Percentiles rank a stretch among this genome's conserved stretches.
phyloP scores from a whole-genome alignment of 2,797 vertebrate genomes.

The Gallirallus australis region DNA sequence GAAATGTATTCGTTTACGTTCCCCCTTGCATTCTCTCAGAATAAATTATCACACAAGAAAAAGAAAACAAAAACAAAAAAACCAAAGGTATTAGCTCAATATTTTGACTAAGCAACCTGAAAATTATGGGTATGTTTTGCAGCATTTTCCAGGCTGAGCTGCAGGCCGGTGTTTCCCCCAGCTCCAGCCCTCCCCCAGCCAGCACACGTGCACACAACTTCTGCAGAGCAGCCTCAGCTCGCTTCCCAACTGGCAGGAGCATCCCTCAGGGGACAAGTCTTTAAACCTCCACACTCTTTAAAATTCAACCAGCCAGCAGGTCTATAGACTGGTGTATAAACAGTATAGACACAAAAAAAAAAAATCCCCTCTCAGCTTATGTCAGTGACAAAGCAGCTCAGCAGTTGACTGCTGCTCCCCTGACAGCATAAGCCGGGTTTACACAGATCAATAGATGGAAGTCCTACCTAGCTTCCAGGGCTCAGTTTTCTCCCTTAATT shows the following conservation, averaged over 20 bases:
- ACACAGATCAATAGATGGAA: slow-evolving; percentile 86
- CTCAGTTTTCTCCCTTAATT: slow-evolving; percentile 84
- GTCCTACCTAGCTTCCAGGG: slow-evolving; percentile 79
- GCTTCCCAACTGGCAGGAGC: slow-evolving; percentile 90
- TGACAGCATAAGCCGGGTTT: slow-evolving; percentile 84
- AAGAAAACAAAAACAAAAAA: slow-evolving; percentile 31
- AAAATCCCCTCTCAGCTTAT: slow-evolving; percentile 79
- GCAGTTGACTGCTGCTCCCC: slow-evolving; percentile 83
- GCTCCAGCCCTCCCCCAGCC: background rate
- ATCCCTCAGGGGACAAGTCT: slow-evolving; percentile 92
- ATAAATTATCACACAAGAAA: slow-evolving; percentile 14
- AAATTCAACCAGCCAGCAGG: slow-evolving; percentile 95
- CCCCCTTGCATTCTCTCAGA: background rate
- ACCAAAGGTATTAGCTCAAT: slow-evolving; percentile 25
- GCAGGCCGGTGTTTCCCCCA: slow-evolving; percentile 16
- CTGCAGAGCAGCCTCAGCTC: slow-evolving; percentile 81
- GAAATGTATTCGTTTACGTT: slow-evolving; percentile 47
- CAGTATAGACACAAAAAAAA: slow-evolving; percentile 73
- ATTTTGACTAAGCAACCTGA: slow-evolving; percentile 46
- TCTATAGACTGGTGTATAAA: slow-evolving; percentile 89
- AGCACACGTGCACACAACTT: slow-evolving; percentile 27
- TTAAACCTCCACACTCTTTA: slow-evolving; percentile 96
- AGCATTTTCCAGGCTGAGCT: slow-evolving; percentile 18
- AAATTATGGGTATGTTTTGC: slow-evolving; percentile 33
- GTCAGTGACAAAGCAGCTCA: slow-evolving; percentile 85